Evolutionary conservation across 2,113 vertebrate genomes (phyloP).

Genomic region (Coregonus clupeaformis): DNA sequence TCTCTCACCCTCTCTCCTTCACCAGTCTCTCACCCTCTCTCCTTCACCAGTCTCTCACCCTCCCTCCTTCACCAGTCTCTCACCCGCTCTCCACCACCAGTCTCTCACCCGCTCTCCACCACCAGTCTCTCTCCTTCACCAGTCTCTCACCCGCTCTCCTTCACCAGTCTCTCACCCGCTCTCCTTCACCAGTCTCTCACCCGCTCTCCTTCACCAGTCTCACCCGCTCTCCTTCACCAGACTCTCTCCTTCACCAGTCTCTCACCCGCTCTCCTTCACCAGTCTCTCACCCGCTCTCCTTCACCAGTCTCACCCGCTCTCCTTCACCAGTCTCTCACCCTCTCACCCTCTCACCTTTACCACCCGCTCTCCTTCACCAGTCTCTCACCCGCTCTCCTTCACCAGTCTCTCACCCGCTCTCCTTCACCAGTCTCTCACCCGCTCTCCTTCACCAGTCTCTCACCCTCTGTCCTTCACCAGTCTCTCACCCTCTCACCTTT

Average conservation of each 20-base stretch:
- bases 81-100: no score
- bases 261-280: background rate
- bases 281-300: background rate
- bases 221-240: background rate
- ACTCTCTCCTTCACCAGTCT: no score
- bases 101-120: background rate
- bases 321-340: background rate
- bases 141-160: background rate
- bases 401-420: background rate
- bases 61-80: background rate
- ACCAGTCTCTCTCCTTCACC: no score
- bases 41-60: background rate
- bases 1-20: background rate
- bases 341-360: constrained; percentile 1
- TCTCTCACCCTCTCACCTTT: background rate
- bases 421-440: background rate
- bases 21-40: background rate
- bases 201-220: background rate
- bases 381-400: background rate
- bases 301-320: no score
- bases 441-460: background rate
- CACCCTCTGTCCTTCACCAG: background rate
- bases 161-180: background rate
- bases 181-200: background rate
- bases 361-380: background rate